These are phyloP conservation scores for Brachirus orientalis DNA, from an alignment of 2,113 vertebrate genomes.

Conservation along the genomic window DNA sequence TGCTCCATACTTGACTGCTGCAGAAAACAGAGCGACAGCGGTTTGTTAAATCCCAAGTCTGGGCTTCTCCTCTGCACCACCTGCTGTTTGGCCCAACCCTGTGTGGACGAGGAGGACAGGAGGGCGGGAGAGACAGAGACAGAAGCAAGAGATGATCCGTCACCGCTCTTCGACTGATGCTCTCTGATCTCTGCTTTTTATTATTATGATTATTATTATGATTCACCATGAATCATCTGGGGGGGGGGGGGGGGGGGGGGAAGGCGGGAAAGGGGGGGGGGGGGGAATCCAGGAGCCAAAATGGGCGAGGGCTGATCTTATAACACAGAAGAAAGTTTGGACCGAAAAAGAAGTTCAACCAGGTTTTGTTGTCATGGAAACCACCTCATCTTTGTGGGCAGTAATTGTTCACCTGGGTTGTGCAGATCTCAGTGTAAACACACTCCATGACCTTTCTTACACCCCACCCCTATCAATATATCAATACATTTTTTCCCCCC, in stretches of 20 bases:
- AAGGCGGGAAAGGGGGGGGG: too few relatives aligned
- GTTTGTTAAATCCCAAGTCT: constrained; percentile 72
- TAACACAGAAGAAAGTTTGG: constrained; percentile 32
- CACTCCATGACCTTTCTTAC: background rate
- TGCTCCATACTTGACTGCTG: constrained; percentile 44
- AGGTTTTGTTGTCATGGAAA: constrained; percentile 52
- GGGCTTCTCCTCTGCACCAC: constrained; percentile 74
- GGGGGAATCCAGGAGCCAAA: constrained; percentile 2
- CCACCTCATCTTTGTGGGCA: constrained; percentile 34
- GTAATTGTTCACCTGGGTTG: constrained; percentile 53
- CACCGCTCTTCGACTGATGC: constrained; percentile 32
- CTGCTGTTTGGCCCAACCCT: constrained; percentile 79
- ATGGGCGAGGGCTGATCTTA: background rate
- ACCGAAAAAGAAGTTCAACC: constrained; percentile 10
- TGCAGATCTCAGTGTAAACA: constrained; percentile 29
- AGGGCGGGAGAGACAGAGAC: constrained; percentile 39
- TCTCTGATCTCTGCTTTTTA: background rate
- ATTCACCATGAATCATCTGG: constrained; percentile 4
- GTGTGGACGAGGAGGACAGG: constrained; percentile 50
- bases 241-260: too few relatives aligned
- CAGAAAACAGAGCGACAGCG: constrained; percentile 61
- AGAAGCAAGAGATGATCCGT: constrained; percentile 38
- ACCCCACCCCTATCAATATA: constrained; percentile 13
- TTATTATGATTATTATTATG: background rate
- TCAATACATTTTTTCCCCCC: too few relatives aligned